Evolutionary conservation across 2,113 vertebrate genomes (phyloP).

Genomic region (Irena cyanogastra): DNA sequence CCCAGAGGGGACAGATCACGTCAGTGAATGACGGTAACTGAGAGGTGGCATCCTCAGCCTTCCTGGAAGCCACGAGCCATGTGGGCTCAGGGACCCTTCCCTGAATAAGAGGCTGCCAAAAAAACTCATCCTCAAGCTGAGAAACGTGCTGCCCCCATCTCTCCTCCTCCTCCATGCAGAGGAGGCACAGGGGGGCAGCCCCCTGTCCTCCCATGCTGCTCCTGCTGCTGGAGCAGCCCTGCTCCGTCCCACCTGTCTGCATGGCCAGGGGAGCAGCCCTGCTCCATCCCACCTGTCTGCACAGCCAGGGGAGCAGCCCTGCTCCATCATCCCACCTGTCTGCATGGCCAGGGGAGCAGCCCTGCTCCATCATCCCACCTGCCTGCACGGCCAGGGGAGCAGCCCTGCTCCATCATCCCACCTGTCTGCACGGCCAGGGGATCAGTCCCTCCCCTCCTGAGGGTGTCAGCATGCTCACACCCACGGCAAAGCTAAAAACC

Average conservation of each 20-base stretch:
- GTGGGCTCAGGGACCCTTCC: background rate
- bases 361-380: no score
- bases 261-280: accelerated
- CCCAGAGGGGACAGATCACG: background rate
- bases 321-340: no score
- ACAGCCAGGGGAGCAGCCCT: background rate
- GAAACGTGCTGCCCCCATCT: accelerated
- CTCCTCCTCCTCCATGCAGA: background rate
- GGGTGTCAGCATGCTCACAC: background rate
- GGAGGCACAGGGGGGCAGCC: background rate
- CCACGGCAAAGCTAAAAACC: background rate
- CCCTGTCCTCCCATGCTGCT: background rate
- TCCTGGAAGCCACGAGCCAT: accelerated
- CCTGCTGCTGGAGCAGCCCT: accelerated
- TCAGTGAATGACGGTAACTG: background rate
- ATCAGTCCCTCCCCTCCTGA: background rate
- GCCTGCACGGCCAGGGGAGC: no score
- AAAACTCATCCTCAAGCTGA: background rate
- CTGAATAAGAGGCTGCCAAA: background rate
- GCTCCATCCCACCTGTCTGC: no score
- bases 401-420: background rate
- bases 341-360: background rate
- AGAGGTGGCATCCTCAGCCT: background rate
- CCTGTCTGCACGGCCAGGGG: background rate
- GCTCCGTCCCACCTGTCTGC: background rate